These are phyloP conservation scores for Paramisgurnus dabryanus DNA, from an alignment of 2,113 vertebrate genomes.

Conservation along the genomic window DNA sequence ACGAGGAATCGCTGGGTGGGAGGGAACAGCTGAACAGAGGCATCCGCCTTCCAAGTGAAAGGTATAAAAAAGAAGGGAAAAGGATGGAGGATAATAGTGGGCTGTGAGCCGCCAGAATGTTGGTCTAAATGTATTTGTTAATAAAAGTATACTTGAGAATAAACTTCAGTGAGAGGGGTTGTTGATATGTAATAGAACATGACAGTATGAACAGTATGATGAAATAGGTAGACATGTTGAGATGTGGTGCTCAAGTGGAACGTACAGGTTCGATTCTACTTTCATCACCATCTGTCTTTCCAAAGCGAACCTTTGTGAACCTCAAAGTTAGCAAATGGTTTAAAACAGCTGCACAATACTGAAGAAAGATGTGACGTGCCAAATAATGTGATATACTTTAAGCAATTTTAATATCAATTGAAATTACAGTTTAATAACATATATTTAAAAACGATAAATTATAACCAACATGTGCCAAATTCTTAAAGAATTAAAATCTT, in stretches of 20 bases:
- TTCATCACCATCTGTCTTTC: not conserved
- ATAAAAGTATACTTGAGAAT: not conserved
- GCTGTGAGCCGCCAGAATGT: not conserved
- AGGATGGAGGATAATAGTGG: constrained; percentile 8
- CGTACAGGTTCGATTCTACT: not conserved
- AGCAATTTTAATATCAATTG: too few species aligned
- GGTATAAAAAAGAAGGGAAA: constrained; percentile 13
- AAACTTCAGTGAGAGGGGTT: not conserved
- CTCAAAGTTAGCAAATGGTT: too few species aligned
- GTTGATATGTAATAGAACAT: not conserved
- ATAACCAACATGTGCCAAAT: too few species aligned
- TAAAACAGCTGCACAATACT: too few species aligned
- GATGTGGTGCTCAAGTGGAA: not conserved
- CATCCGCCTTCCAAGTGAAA: constrained; percentile 41
- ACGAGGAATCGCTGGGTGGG: constrained; percentile 55
- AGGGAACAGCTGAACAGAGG: constrained; percentile 55
- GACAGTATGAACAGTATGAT: too few species aligned
- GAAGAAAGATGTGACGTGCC: too few species aligned
- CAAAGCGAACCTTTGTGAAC: too few species aligned
- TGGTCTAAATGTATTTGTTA: too few species aligned
- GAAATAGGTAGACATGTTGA: not conserved
- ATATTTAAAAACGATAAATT: too few species aligned
- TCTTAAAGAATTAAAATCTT: too few species aligned
- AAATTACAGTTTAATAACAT: too few species aligned
- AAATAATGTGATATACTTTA: too few species aligned